Percentiles rank a stretch among this genome's conserved stretches.
Evolutionary conservation across 1,140 invertebrate species (phyloP).

Genomic region (Steinernema feltiae): DNA sequence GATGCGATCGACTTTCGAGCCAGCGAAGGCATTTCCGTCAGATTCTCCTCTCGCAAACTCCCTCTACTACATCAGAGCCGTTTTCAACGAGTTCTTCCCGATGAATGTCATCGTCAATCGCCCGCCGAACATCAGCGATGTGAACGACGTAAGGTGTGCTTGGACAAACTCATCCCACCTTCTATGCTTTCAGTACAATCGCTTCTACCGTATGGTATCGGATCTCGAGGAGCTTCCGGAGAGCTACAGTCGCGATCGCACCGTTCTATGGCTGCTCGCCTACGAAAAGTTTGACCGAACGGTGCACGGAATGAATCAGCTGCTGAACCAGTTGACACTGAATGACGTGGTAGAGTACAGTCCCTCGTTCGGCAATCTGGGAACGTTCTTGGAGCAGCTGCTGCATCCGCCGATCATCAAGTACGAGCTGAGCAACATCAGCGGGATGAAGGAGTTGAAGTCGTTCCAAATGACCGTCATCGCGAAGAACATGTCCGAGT

Average conservation of each 20-base stretch:
- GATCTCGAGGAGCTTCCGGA: conserved; percentile 49
- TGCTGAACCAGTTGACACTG: conserved; percentile 21
- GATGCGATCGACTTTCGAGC: conserved; percentile 47
- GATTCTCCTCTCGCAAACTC: conserved; percentile 51
- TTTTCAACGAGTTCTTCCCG: conserved; percentile 56
- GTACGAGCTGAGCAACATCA: conserved; percentile 20
- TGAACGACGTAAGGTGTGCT: conserved; percentile 30
- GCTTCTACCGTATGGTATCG: conserved; percentile 48
- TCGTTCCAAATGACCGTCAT: conserved; percentile 50
- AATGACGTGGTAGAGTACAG: conserved; percentile 27
- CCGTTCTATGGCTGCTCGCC: conserved; percentile 45
- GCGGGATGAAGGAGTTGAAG: conserved; percentile 26
- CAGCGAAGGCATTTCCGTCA: conserved; percentile 54
- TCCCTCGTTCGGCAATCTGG: conserved; percentile 41
- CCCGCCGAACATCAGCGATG: conserved; percentile 49
- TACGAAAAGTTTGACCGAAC: conserved; percentile 49
- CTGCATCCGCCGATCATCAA: conserved; percentile 46
- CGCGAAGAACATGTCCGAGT: conserved; percentile 51
- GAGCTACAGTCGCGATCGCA: conserved; percentile 47
- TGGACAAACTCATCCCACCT: not conserved
- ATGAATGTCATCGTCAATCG: conserved; percentile 50
- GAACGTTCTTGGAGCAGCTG: conserved; percentile 45
- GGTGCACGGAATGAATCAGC: conserved; percentile 12
- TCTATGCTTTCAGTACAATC: conserved; percentile 36
- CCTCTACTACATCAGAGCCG: conserved; percentile 39